These are phyloP conservation scores for Teleopsis dalmanni DNA, from an alignment of 1,140 invertebrate species.

Conservation along the genomic window DNA sequence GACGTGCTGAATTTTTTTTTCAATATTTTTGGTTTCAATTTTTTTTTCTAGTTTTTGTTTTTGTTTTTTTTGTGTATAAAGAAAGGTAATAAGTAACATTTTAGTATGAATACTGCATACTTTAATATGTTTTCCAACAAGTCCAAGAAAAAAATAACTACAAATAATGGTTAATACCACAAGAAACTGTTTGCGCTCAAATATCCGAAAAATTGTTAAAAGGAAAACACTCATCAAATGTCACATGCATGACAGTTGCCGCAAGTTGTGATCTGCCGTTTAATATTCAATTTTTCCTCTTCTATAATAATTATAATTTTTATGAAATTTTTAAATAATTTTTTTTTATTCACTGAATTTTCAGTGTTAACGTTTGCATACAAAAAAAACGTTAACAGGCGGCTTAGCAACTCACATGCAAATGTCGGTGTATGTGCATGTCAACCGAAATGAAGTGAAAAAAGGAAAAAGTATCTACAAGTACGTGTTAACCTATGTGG, in stretches of 20 bases:
- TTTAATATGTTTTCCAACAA: not conserved
- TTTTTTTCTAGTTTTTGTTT: not conserved
- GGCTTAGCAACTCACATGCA: no score
- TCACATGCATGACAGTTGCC: slow-evolving; percentile 11
- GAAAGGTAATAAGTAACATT: not conserved
- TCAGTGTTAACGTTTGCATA: no score
- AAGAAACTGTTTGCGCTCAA: not conserved
- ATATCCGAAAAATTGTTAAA: slow-evolving; percentile 6
- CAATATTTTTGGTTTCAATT: not conserved
- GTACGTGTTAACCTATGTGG: no score
- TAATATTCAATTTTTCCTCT: no score
- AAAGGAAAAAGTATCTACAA: no score
- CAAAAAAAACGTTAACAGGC: no score
- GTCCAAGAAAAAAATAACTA: not conserved
- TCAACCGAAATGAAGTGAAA: no score
- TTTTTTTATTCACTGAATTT: no score
- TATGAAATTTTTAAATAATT: no score
- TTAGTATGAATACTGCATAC: not conserved
- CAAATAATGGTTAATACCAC: slow-evolving; percentile 1
- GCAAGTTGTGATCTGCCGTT: no score
- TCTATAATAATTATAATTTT: no score
- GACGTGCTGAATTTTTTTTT: slow-evolving; percentile 16
- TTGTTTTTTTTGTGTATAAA: slow-evolving; percentile 1
- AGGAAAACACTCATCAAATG: slow-evolving; percentile 14
- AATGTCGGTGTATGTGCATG: no score